Base-by-base conservation (phyloP, 2,113 vertebrate genomes). In the Pelecanoides urinatrix region DNA sequence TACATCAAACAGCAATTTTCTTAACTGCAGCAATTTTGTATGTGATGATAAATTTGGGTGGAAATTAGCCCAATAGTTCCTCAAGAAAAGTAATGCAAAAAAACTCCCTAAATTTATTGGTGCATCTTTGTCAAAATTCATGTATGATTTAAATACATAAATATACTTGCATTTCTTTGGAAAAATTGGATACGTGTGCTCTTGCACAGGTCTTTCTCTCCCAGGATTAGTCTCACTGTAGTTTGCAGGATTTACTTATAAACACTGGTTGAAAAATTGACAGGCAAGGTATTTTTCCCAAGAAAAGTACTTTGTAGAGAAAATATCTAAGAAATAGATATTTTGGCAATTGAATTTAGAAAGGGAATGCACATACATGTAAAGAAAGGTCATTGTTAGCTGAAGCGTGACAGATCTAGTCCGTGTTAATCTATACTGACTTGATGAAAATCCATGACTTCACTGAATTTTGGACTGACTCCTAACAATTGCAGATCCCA, bases 1-100 rank as follows among this genome's bases (percentile, higher is more conserved):
- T 87, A 85, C 49, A 95, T 79, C 78, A 96, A 96, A 95, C 55
- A 62, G 90, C 71, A 95, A 96, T 95, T 96, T 96, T 92, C 96
- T 92, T 92, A 96, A 96, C 92, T 88, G 90, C 32, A 6, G 88
- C 83, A 77, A 96, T 95, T 97, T 92, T 88, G 71, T 45, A 53
- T 30, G 71, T 36, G 92, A 82, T 65, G 91, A 97, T 94, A 94
- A 94, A 94, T 92, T 82, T 0, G 1, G 11, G 85, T 94, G 62
- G 87, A 90, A 96, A 93, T 92, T 32, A 55, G 50, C 34, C 63
- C 6, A 2, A 86, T 7, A 13, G 45, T 76, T 96, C 67, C 91
- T 89, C 65, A 52, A 59, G 76, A 82, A 91, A 75, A 44, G 74
- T 52, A 75, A 65, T 8, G 74, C 58, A 85, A 82, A 85, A 47